Base-by-base conservation (phyloP, 2,888 invertebrate species). In the Platycnemis pennipes region DNA sequence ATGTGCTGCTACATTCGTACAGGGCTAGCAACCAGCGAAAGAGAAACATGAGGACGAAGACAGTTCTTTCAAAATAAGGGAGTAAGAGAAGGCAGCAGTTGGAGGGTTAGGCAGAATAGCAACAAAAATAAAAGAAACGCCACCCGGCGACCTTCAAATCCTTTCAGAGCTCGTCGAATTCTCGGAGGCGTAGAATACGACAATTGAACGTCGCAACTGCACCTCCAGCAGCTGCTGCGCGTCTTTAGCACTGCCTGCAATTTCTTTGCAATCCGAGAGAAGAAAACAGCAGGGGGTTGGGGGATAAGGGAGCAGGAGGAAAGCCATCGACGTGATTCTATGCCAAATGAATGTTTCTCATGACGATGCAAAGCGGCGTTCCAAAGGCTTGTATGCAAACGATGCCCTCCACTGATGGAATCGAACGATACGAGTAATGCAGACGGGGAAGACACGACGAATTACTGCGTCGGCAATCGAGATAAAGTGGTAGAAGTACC, bases 131-230 rank as follows among this genome's bases (percentile, higher is more conserved):
- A 77, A 77, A 13, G 13, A 77, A 77, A 37, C 37, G 77, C 77
- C n/a, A 87, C 87, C 87, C 8, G 45, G 87, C 45, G 87, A 45
- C 87, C 44, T 87, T 87, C 87, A 87, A 13, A 45, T 45, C 87
- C 26, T 77, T 13, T 45, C 44, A n/a, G 87, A 44, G 45, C 77
- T 45, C 45, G 87, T 45, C 46, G 87, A 87, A 46, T 11, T 87
- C n/a, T 22, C 26, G 7, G 46, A 46, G 26, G 87, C 13, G 77
- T 3, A 86, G 86, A 3, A 77, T 13, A 42, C 26, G 86, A 87
- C 45, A 87, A 87, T 87, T 45, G 87, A 87, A 37, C 44, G 87
- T 16, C 87, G 46, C 26, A 45, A 87, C 26, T 87, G 42, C 44
- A 46, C 87, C 87, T 87, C 45, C 87, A 45, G 45, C 22, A 46